Conservation (phyloP, 1,140 invertebrate genomes). For the Nephila pilipes region DNA sequence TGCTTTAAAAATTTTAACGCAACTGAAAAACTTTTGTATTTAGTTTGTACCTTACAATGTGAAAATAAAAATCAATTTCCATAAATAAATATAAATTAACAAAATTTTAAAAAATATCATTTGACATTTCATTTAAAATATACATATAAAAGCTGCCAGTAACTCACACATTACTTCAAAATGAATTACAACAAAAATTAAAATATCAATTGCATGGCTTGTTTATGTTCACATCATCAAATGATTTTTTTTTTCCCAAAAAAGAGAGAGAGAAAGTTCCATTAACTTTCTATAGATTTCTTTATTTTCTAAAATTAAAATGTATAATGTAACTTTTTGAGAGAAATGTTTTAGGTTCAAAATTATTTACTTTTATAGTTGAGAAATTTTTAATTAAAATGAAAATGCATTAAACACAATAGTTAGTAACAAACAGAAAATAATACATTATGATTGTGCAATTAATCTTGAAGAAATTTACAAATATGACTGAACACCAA, state of each 20-base stretch:
- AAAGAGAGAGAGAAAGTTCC: neutral
- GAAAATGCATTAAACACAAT: neutral
- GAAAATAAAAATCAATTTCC: neutral
- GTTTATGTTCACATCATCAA: neutral
- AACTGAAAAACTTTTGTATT: no score
- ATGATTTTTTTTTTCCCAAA: neutral
- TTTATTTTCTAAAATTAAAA: no score
- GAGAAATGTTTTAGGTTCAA: neutral
- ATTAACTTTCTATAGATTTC: no score
- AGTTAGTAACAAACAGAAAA: slow-evolving; percentile 49
- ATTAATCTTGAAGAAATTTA: slow-evolving; percentile 71
- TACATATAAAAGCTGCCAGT: neutral
- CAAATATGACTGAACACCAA: slow-evolving; percentile 73
- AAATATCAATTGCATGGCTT: neutral
- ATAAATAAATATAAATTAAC: slow-evolving; percentile 5
- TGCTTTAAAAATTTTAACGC: no score
- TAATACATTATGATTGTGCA: slow-evolving; percentile 73
- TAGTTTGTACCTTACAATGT: no score
- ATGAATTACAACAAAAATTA: neutral
- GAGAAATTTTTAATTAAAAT: neutral
- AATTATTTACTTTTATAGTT: neutral
- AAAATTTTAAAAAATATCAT: neutral
- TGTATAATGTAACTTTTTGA: no score
- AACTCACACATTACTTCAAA: neutral
- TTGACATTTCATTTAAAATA: neutral